Evolutionary conservation across 2,113 vertebrate species (phyloP).

Genomic region (Piaya cayana): DNA sequence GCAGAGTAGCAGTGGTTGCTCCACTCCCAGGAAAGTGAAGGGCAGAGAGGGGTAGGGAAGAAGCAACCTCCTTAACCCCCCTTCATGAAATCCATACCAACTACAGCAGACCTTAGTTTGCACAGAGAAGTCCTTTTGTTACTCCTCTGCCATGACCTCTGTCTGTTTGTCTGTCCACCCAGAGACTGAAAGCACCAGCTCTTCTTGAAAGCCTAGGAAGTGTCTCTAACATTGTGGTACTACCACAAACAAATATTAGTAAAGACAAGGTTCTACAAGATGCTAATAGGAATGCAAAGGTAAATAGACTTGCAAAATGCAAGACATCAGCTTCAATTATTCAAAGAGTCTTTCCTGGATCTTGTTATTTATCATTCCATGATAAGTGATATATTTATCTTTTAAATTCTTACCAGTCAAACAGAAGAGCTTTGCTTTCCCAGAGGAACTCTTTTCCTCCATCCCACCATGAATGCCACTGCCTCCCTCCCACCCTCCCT

Average conservation of each 20-base stretch:
- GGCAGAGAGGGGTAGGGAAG: not conserved
- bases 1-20: not conserved
- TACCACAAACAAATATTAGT: conserved; percentile 19
- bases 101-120: not conserved
- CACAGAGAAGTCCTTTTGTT: not conserved
- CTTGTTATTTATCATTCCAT: conserved; percentile 28
- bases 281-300: not conserved
- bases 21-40: not conserved
- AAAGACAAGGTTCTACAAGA: conserved; percentile 7
- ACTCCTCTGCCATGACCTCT: not conserved
- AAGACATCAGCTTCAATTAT: conserved; percentile 36
- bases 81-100: not conserved
- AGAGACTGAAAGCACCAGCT: not conserved
- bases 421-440: conserved; percentile 54
- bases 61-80: not conserved
- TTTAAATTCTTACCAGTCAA: conserved; percentile 56
- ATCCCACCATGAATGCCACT: rapidly evolving
- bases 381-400: conserved; percentile 64
- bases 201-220: conserved; percentile 50
- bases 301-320: conserved; percentile 40
- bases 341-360: conserved; percentile 42
- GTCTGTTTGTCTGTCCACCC: conserved; percentile 20
- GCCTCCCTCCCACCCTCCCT: not conserved
- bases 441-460: conserved; percentile 3
- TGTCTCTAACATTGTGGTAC: not conserved